These are phyloP conservation scores for Erethizon dorsatum DNA, from an alignment of 2,797 vertebrate genomes.

Conservation along the genomic window DNA sequence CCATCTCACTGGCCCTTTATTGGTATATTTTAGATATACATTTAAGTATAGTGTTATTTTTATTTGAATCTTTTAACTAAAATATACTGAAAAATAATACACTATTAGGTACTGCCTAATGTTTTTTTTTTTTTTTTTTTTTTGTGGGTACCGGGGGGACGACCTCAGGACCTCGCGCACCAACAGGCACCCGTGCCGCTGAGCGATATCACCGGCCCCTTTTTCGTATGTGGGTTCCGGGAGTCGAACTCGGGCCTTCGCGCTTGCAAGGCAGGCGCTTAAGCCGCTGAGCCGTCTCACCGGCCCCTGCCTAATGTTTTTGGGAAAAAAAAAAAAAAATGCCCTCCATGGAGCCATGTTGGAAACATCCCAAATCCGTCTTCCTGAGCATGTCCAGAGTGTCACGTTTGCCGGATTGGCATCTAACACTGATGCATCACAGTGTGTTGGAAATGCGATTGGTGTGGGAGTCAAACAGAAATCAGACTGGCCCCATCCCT, in stretches of 20 bases:
- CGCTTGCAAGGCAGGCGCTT: too few relatives aligned
- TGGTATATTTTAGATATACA: background rate
- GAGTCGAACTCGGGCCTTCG: too few relatives aligned
- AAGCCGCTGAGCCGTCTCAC: too few relatives aligned
- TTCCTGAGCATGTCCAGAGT: slow-evolving; percentile 66
- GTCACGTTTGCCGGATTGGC: slow-evolving; percentile 20
- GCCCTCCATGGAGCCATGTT: slow-evolving; percentile 10
- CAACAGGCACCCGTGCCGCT: too few relatives aligned
- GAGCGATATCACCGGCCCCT: too few relatives aligned
- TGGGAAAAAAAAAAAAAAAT: background rate
- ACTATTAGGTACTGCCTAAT: background rate
- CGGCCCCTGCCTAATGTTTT: background rate
- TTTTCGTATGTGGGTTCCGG: too few relatives aligned
- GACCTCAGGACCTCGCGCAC: too few relatives aligned
- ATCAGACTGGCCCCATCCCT: slow-evolving; percentile 72
- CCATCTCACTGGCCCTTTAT: too few relatives aligned
- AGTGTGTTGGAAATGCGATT: slow-evolving; percentile 73
- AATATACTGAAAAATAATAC: slow-evolving; percentile 47
- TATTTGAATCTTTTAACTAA: background rate
- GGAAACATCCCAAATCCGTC: slow-evolving; percentile 52
- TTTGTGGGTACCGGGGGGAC: too few relatives aligned
- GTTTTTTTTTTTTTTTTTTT: too few relatives aligned
- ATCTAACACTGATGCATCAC: slow-evolving; percentile 59
- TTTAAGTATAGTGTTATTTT: background rate
- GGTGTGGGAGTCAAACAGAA: slow-evolving; percentile 74